Base-by-base conservation (phyloP, 53 echinoderm and acorn worm species). In the Henricia sp. region DNA sequence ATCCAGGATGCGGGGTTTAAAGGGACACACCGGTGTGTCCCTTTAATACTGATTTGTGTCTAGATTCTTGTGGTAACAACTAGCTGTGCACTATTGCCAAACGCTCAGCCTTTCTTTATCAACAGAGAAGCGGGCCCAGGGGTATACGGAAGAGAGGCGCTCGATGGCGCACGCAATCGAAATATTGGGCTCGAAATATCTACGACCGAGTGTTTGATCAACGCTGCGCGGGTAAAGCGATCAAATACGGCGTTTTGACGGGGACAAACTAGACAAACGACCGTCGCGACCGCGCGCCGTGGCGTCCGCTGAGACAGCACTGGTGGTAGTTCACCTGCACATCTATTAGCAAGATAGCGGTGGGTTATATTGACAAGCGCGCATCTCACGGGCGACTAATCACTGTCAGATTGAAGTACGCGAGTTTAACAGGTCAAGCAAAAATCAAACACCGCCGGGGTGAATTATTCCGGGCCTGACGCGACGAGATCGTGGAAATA, bases 371-470 rank as follows among this genome's bases (percentile, higher is more conserved):
- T 23, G 62, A 60, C 62, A 60, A n/a, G 23, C 33, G 29, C 33
- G 33, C 50, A 48, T 71, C 55, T 74, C 74, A 74, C 11, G 54
- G 55, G 37, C 53, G 23, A 38, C 38, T 74, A 74, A 74, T 74
- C 74, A 74, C 74, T 74, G 74, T 74, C 74, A 74, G 36, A 74
- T 37, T 74, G 54, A 53, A 38, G 74, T 24, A 55, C 23, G 37
- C 36, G 39, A 53, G 56, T 36, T 53, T 55, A 53, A 55, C 74
- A 54, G 74, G 74, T 54, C 55, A 74, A 55, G 74, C 54, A 74
- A 74, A 74, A 74, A 74, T 30, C 71, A 71, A 71, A 71, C 35
- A 71, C 30, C 32, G 41, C 48, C 34, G 50, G 36, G 50, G 71
- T 32, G 32, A 8, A 14, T 12, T 58, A 58, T 24, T 27, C 25